phyloP scores from a whole-genome alignment of 2,797 vertebrate genomes.

The Xenopus petersii region DNA sequence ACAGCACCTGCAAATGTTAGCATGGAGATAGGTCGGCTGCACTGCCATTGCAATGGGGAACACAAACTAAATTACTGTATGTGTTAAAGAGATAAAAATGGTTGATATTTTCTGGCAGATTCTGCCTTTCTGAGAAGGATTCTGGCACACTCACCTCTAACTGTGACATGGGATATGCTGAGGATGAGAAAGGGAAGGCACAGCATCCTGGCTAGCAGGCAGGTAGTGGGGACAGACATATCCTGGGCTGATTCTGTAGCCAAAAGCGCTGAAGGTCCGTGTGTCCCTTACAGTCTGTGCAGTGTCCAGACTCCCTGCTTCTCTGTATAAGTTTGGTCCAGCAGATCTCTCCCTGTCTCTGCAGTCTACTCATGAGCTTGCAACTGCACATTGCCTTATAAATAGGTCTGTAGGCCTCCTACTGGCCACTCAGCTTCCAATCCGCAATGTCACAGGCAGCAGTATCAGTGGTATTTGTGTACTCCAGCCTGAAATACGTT shows the following conservation, averaged over 20 bases:
- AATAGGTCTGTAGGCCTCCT: neutral
- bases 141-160: constrained; percentile 2
- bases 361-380: neutral
- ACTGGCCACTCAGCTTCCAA: no score
- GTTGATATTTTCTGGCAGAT: no score
- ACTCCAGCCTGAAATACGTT: no score
- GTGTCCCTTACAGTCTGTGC: no score
- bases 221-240: constrained; percentile 16
- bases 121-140: no score
- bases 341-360: neutral
- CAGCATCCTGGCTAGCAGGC: neutral
- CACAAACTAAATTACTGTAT: no score
- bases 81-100: no score
- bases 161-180: neutral
- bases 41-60: no score
- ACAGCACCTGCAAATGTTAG: no score
- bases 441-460: neutral
- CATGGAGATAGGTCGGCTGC: no score
- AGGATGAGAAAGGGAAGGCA: neutral
- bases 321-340: constrained; percentile 11
- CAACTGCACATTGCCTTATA: neutral
- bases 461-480: no score
- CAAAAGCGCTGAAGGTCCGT: neutral
- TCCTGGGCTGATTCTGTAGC: neutral
- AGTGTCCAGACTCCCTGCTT: neutral